Conservation (phyloP, 2,113 vertebrate species). For the Pogona vitticeps region DNA sequence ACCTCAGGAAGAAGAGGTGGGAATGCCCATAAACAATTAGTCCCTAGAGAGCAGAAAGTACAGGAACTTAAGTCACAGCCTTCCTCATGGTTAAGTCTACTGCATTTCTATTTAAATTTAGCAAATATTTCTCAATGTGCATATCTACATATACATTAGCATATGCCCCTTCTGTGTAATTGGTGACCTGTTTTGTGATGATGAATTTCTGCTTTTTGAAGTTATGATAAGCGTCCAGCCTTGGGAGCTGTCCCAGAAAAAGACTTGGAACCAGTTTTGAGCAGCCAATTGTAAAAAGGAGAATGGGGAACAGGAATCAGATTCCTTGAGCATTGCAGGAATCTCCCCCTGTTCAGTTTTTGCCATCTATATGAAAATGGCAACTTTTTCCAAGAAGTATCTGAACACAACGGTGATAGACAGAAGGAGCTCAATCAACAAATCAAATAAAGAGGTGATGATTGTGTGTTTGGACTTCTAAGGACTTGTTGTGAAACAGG, state of each 20-base stretch:
- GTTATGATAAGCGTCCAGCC: too few species aligned
- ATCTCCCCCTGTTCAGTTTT: background rate
- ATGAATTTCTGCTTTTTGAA: background rate
- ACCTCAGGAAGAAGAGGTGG: background rate
- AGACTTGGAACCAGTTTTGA: background rate
- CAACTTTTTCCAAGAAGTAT: constrained; percentile 6
- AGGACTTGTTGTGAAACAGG: background rate
- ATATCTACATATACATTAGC: background rate
- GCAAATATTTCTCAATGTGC: background rate
- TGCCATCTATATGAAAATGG: background rate
- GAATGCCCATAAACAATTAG: background rate
- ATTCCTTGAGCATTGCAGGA: background rate
- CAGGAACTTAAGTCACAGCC: background rate
- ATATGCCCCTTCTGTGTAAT: background rate
- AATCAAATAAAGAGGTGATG: constrained; percentile 22
- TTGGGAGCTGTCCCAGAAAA: background rate
- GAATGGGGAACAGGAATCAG: background rate
- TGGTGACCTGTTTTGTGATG: background rate
- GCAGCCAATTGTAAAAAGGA: background rate
- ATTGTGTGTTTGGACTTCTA: background rate
- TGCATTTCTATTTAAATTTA: background rate
- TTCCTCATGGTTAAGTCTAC: background rate
- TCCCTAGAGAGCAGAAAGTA: background rate
- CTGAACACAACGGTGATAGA: background rate
- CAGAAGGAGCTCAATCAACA: background rate